Conservation (phyloP, 1,140 invertebrate genomes). For the Eupristina koningsbergeri region DNA sequence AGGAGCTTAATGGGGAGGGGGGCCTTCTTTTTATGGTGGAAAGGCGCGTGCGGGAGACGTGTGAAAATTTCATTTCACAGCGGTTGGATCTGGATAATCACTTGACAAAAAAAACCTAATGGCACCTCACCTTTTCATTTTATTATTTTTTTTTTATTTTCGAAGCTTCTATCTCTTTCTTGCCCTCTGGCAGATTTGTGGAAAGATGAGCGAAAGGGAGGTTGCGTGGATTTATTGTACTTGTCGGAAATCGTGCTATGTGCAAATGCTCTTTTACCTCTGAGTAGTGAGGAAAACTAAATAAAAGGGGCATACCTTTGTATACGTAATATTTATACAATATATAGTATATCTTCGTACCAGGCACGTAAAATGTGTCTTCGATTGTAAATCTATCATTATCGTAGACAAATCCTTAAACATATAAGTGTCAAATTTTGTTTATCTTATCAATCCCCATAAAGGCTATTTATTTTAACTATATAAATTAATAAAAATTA, state of each 20-base stretch:
- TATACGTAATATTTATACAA: too few relatives aligned
- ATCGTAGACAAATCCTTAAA: background rate
- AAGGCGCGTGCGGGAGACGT: background rate
- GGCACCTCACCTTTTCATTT: conserved; percentile 10
- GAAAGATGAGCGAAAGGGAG: background rate
- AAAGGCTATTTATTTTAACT: background rate
- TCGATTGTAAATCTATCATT: conserved; percentile 6
- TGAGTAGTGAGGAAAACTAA: background rate
- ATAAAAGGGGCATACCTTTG: conserved; percentile 3
- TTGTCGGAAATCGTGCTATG: background rate
- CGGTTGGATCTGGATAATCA: conserved; percentile 4
- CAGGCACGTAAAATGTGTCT: background rate
- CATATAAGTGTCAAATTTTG: background rate
- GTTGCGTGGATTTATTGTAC: background rate
- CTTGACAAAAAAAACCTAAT: conserved; percentile 40
- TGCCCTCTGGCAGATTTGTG: conserved; percentile 50
- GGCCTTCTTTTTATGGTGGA: background rate
- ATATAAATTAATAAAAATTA: too few relatives aligned
- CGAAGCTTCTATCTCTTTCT: too few relatives aligned
- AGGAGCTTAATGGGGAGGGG: background rate
- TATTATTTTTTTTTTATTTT: too few relatives aligned
- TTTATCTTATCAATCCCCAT: background rate
- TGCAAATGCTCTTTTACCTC: background rate
- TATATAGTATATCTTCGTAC: background rate
- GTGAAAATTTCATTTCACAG: conserved; percentile 20